Evolutionary conservation across 2,797 vertebrate species (phyloP).

Genomic region (Pempheris klunzingeri): DNA sequence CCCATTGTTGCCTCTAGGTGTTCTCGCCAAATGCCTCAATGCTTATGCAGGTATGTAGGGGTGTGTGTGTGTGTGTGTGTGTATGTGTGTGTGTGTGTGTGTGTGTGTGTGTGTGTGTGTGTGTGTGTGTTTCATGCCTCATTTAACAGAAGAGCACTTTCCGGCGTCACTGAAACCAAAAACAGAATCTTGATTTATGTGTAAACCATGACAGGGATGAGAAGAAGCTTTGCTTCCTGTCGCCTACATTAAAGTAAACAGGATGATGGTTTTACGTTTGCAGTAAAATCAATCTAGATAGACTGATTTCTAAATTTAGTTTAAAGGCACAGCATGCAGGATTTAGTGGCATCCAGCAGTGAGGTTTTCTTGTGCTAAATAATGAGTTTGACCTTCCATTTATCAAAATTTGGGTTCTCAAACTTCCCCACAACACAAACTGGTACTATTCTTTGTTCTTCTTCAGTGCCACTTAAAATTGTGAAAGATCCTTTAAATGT

Average conservation of each 20-base stretch:
- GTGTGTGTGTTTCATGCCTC: constrained; percentile 25
- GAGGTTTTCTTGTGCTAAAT: no score
- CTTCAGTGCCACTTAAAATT: no score
- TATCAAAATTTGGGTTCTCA: no score
- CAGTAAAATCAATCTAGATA: neutral
- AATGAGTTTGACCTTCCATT: no score
- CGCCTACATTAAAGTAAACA: neutral
- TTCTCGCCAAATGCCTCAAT: constrained; percentile 86
- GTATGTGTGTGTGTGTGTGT: neutral
- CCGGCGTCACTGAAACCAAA: constrained; percentile 13
- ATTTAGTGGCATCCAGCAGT: no score
- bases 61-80: neutral
- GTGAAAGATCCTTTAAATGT: no score
- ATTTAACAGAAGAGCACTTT: constrained; percentile 45
- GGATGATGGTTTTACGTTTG: neutral
- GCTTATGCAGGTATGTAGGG: constrained; percentile 85
- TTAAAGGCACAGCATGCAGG: no score
- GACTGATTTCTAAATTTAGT: neutral
- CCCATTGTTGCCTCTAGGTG: constrained; percentile 85
- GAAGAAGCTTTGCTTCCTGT: neutral
- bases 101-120: no score
- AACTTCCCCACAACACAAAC: no score
- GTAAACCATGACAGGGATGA: constrained; percentile 31
- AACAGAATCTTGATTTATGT: constrained; percentile 32
- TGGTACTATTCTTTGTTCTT: no score